Percentiles rank a stretch among this genome's conserved stretches.
Evolutionary conservation across 2,888 invertebrate species (phyloP).

Genomic region (Gonocerus acuteangulatus): DNA sequence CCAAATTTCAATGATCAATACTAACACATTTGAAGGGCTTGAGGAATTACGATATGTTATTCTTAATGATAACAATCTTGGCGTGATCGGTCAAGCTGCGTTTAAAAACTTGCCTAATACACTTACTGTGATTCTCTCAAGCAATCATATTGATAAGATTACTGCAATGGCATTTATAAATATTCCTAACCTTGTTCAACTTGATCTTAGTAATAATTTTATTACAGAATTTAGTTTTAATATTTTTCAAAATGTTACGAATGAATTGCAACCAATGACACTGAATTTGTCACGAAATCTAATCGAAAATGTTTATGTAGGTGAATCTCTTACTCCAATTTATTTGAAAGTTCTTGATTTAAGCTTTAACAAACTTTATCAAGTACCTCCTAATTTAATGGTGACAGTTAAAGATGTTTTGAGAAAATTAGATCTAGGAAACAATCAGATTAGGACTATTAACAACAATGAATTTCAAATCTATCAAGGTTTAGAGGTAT

Average conservation of each 20-base stretch:
- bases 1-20: slow-evolving; percentile 58
- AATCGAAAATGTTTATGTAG: slow-evolving; percentile 46
- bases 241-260: slow-evolving; percentile 61
- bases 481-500: slow-evolving; percentile 59
- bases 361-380: slow-evolving; percentile 58
- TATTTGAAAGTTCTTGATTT: slow-evolving; percentile 63
- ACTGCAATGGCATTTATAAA: slow-evolving; percentile 66
- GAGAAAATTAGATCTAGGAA: slow-evolving; percentile 60
- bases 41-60: slow-evolving; percentile 67
- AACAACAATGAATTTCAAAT: slow-evolving; percentile 68
- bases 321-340: slow-evolving; percentile 45
- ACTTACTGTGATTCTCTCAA: slow-evolving; percentile 71
- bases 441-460: slow-evolving; percentile 63
- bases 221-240: slow-evolving; percentile 60
- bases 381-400: slow-evolving; percentile 57
- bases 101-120: slow-evolving; percentile 71
- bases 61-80: slow-evolving; percentile 69
- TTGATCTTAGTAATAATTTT: slow-evolving; percentile 74
- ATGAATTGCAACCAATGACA: slow-evolving; percentile 56
- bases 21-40: slow-evolving; percentile 63
- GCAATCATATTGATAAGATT: slow-evolving; percentile 68
- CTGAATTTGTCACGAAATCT: slow-evolving; percentile 70
- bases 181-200: slow-evolving; percentile 63
- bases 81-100: slow-evolving; percentile 58
- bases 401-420: slow-evolving; percentile 56